Percentiles rank a stretch among this genome's conserved stretches.
phyloP scores from a whole-genome alignment of 2,797 vertebrate species.

The Halcyon leucocephala region DNA sequence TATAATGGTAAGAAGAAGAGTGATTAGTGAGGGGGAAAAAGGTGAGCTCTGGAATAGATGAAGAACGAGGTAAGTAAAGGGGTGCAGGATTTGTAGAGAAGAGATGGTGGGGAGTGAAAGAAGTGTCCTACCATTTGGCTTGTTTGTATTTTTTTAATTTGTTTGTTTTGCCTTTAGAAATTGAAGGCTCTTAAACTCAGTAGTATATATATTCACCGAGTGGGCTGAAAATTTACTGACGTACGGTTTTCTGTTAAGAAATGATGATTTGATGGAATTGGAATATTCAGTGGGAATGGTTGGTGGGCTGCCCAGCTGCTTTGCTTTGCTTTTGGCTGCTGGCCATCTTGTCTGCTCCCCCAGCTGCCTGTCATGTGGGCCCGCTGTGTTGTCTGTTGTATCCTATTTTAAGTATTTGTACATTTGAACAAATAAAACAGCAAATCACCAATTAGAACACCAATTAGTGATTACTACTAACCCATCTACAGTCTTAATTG shows the following conservation, averaged over 20 bases:
- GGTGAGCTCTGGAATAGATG: background rate
- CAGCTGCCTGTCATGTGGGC: constrained; percentile 63
- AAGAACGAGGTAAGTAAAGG: background rate
- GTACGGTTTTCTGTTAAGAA: background rate
- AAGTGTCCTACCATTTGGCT: background rate
- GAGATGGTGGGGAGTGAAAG: background rate
- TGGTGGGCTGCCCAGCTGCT: constrained; percentile 72
- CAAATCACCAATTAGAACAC: constrained; percentile 61
- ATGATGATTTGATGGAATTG: constrained; percentile 26
- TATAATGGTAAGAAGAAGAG: background rate
- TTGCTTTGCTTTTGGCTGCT: constrained; percentile 56
- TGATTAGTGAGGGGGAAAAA: background rate
- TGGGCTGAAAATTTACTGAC: background rate
- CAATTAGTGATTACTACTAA: constrained; percentile 47
- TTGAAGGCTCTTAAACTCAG: background rate
- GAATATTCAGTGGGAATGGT: constrained; percentile 40
- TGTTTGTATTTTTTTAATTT: background rate
- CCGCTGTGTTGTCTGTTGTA: constrained; percentile 46
- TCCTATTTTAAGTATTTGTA: constrained; percentile 50
- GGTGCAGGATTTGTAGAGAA: background rate
- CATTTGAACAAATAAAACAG: constrained; percentile 40
- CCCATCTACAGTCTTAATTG: constrained; percentile 25
- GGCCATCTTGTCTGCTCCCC: constrained; percentile 62
- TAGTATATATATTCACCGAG: background rate
- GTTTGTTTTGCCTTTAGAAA: constrained; percentile 27